Evolutionary conservation across 1,140 invertebrate species (phyloP).

Genomic region (Drosophila nigromelanica): DNA sequence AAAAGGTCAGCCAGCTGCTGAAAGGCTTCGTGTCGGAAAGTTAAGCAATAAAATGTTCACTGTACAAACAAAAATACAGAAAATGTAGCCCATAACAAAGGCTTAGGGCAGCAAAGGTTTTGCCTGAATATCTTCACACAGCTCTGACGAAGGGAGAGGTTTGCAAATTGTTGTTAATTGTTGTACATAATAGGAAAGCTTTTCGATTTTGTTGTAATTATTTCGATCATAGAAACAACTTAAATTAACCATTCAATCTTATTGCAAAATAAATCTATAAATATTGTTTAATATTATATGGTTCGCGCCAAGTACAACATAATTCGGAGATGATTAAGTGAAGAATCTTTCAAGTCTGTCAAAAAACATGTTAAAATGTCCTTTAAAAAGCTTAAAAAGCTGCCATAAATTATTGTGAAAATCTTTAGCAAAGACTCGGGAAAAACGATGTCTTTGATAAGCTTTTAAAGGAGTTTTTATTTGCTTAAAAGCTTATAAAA

Average conservation of each 20-base stretch:
- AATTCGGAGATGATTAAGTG: too few species aligned
- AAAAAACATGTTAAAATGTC: too few species aligned
- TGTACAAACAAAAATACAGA: conserved; percentile 30
- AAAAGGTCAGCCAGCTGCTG: conserved; percentile 59
- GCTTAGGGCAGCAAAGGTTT: conserved; percentile 18
- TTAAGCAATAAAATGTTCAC: conserved; percentile 65
- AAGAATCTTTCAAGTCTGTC: not conserved
- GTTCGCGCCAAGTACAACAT: too few species aligned
- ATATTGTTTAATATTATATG: not conserved
- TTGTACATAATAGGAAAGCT: not conserved
- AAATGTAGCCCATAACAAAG: conserved; percentile 21
- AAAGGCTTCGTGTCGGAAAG: conserved; percentile 64
- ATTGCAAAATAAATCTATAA: too few species aligned
- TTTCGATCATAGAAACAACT: too few species aligned
- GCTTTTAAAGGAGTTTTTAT: too few species aligned
- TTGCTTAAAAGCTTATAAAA: not conserved
- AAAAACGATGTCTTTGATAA: too few species aligned
- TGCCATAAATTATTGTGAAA: too few species aligned
- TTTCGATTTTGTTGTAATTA: too few species aligned
- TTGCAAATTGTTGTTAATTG: conserved; percentile 30
- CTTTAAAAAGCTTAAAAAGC: too few species aligned
- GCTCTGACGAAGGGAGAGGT: not conserved
- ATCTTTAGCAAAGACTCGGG: too few species aligned
- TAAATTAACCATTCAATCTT: too few species aligned
- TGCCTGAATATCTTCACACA: not conserved